Base-by-base conservation (phyloP, 2,113 vertebrate genomes). In the Amphiprion ocellaris region DNA sequence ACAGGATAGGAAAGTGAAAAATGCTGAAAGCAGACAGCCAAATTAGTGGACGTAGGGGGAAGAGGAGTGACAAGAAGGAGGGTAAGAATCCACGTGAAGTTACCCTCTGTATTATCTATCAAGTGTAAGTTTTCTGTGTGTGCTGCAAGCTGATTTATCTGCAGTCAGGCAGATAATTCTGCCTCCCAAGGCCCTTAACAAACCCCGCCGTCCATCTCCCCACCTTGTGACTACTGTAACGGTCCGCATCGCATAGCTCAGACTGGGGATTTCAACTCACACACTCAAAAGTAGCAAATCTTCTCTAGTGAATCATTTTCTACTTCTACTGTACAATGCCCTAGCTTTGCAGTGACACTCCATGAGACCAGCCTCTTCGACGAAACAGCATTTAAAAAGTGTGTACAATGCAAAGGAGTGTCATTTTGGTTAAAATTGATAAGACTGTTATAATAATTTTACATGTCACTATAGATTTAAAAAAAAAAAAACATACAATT, bases 101-200 rank as follows among this genome's bases (percentile, higher is more conserved):
- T 21, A 23, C 61, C 41, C 68, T 84, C 76, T 85, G 76, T 89
- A 87, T 93, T 93, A 93, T 92, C 86, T 87, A 87, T 90, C 90
- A 90, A 86, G 81, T 87, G 75, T 86, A 85, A 92, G 87, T 85
- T 12, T 70, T 87, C 93, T 79, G 87, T 86, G 66, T 69, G 71
- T 46, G 55, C 77, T 69, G 74, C 24, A 14, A 74, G 85, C 81
- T 89, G 90, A 93, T 94, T 91, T 90, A 89, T 90, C 83, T 77
- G 66, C 83, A 89, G 69, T 89, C 83, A 79, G 76, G 81, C 65
- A 68, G 81, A 87, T 92, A 88, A 91, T 90, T 92, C 75, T 77
- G 74, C 71, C 74, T 83, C 79, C 83, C 84, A 23, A 72, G 61
- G 82, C 84, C 86, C 63, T 30, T 59, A 58, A 37, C 26, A 67